Base-by-base conservation (phyloP, 1,140 invertebrate species). In the Drosophila arizonae region DNA sequence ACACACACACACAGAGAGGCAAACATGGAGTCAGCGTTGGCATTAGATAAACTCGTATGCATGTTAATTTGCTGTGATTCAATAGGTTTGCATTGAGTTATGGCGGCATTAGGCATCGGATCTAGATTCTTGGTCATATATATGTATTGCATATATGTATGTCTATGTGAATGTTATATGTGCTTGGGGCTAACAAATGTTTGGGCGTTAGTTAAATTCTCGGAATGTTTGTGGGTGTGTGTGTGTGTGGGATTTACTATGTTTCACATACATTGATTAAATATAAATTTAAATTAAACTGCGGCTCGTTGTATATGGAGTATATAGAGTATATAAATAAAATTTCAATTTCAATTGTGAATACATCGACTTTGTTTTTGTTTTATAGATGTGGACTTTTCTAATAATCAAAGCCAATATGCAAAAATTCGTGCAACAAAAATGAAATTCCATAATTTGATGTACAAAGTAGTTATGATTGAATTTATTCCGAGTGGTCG, bases 51-150 rank as follows among this genome's bases (percentile, higher is more conserved):
- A 69, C 71, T 69, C 65, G 71, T 76, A 74, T 86, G 82, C 84
- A 87, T 87, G 82, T 87, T 88, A 87, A 87, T 87, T 87, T 87
- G 84, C 76, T 88, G 76, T 87, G 82, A 87, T 88, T 88, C 82
- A 88, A 87, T 87, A 88, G 84, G 82, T 82, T 88, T 46, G 65
- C 72, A 87, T 87, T 88, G 82, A 87, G 76, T 87, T 87, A 86
- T 87, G 79, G 76, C 52, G 55, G 72, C 82, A 86, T 79, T 86
- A 87, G 72, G 79, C 76, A 65, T 70, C 51, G 57, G 66, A 72
- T 43, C 33, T 41, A 56, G 26, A 33, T 26, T 74, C 56, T 67
- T 57, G 26, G 43, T 45, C 36, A 68, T n/a, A 69, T 57, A 57
- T 36, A 46, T 57, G 5, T 28, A 28, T 28, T 28, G 6, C 3